Evolutionary conservation across 2,113 vertebrate genomes (phyloP).

Genomic region (Rhabdomys dilectus): DNA sequence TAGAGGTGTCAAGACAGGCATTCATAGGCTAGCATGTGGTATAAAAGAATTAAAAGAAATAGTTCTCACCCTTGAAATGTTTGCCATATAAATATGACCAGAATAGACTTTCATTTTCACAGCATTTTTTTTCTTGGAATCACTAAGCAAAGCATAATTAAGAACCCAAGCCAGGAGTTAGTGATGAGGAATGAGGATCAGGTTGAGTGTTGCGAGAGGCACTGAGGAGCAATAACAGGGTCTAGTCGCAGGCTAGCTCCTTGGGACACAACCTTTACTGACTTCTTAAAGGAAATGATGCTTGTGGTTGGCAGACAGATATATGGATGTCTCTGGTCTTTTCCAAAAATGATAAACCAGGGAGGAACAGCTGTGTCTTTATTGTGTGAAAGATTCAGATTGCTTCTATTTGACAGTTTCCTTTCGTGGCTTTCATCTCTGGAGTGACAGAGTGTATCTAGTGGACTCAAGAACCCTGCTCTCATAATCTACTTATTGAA

Average conservation of each 20-base stretch:
- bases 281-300: slow-evolving; percentile 10
- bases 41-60: not conserved
- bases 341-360: not conserved
- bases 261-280: not conserved
- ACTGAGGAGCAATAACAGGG: not conserved
- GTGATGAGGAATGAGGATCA: not conserved
- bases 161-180: not conserved
- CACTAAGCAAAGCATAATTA: not conserved
- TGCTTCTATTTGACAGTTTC: not conserved
- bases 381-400: not conserved
- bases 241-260: not conserved
- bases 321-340: not conserved
- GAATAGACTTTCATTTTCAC: not conserved
- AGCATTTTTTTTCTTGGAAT: not conserved
- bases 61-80: not conserved
- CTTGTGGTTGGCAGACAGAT: not conserved
- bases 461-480: not conserved
- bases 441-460: not conserved
- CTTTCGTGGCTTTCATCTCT: not conserved
- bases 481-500: not conserved
- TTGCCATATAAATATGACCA: slow-evolving; percentile 29
- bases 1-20: not conserved
- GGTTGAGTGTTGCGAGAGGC: not conserved
- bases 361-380: not conserved
- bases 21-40: not conserved